Conservation (phyloP, 1,140 invertebrate genomes). For the silkworm (Bombyx mori) region ASM3026992v2 NC_085107.1:13230501-13231000, state of each 20-base stretch:
- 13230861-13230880: no score
- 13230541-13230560: conserved; percentile 11
- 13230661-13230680: conserved; percentile 3
- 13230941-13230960: no score
- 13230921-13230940: no score
- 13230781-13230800: conserved; percentile 10
- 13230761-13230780: conserved; percentile 13
- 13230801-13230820: no score
- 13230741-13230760: conserved; percentile 12
- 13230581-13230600: conserved; percentile 8
- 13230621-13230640: conserved; percentile 14
- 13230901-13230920: no score
- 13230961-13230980: no score
- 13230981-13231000: no score
- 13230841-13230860: no score
- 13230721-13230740: conserved; percentile 8
- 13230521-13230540: conserved; percentile 12
- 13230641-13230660: conserved; percentile 11
- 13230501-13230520: conserved; percentile 13
- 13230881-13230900: no score
- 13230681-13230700: neutral
- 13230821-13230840: neutral
- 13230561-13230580: conserved; percentile 12
- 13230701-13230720: conserved; percentile 8
- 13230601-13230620: conserved; percentile 12